A percentile compares a stretch with the other conserved stretches of the same genome.
Evolutionary conservation across 2,113 vertebrate species (phyloP).

Genomic region (Trogon surrucura): DNA sequence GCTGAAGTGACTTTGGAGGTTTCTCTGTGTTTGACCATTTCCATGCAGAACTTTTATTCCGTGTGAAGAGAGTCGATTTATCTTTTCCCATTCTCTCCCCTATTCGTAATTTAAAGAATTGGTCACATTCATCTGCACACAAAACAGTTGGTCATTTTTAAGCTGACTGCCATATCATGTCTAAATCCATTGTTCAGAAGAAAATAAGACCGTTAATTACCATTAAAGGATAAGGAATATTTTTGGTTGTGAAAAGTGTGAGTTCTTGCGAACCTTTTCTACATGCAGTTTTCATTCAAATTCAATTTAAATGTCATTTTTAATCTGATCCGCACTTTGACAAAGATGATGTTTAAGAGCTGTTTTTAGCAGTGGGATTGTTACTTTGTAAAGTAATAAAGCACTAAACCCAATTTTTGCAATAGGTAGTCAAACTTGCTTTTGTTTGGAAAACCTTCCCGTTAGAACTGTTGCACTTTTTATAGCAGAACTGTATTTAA

Average conservation of each 20-base stretch:
- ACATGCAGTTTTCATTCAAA: slow-evolving; percentile 53
- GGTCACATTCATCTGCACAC: not conserved
- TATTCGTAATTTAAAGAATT: not conserved
- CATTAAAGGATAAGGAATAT: not conserved
- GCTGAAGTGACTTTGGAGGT: not conserved
- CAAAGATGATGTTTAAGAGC: slow-evolving; percentile 67
- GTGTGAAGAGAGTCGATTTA: not conserved
- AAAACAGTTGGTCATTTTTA: not conserved
- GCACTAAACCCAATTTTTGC: slow-evolving; percentile 77
- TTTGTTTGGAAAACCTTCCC: slow-evolving; percentile 77
- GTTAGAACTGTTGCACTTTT: slow-evolving; percentile 77
- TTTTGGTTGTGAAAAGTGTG: slow-evolving; percentile 30
- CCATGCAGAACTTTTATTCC: not conserved
- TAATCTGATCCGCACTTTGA: slow-evolving; percentile 56
- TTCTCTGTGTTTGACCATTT: not conserved
- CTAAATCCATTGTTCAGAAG: slow-evolving; percentile 16
- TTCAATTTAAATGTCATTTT: slow-evolving; percentile 58
- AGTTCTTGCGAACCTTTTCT: slow-evolving; percentile 53
- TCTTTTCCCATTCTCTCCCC: not conserved
- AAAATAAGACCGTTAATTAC: slow-evolving; percentile 18
- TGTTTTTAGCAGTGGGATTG: slow-evolving; percentile 68
- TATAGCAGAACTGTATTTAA: slow-evolving; percentile 78
- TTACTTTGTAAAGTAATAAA: slow-evolving; percentile 77
- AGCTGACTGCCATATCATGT: not conserved
- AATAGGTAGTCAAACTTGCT: slow-evolving; percentile 78